Percentiles rank a stretch among this genome's conserved stretches.
phyloP scores from a whole-genome alignment of 2,888 invertebrate genomes.

The Sphaerophoria rueppellii region DNA sequence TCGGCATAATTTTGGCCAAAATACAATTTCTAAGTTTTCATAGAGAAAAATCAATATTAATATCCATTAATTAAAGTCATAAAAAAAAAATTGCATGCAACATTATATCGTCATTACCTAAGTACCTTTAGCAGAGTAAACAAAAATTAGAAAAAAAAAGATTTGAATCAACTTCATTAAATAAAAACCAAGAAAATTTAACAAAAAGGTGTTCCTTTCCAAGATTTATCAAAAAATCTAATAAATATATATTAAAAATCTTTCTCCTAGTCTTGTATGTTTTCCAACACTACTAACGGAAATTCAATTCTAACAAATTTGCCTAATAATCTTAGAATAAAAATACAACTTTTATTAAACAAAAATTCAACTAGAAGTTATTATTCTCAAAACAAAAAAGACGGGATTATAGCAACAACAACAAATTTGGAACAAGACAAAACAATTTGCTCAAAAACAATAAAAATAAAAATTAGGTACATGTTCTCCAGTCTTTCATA shows the following conservation, averaged over 20 bases:
- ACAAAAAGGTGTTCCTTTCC: slow-evolving; percentile 60
- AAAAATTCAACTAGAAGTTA: slow-evolving; percentile 27
- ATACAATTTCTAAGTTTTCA: slow-evolving; percentile 28
- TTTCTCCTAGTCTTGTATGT: slow-evolving; percentile 55
- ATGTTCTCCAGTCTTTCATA: slow-evolving; percentile 61
- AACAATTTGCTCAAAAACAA: slow-evolving; percentile 59
- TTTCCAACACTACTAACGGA: slow-evolving; percentile 58
- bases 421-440: slow-evolving; percentile 41
- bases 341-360: slow-evolving; percentile 24
- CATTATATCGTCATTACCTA: slow-evolving; percentile 73
- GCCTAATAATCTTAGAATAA: slow-evolving; percentile 49
- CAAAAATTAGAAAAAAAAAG: slow-evolving; percentile 44
- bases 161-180: slow-evolving; percentile 59
- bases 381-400: neutral
- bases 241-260: slow-evolving; percentile 4
- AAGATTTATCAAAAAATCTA: slow-evolving; percentile 33
- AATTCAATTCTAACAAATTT: slow-evolving; percentile 58
- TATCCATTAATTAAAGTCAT: slow-evolving; percentile 51
- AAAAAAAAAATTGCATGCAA: slow-evolving; percentile 60
- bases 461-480: slow-evolving; percentile 23
- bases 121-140: slow-evolving; percentile 71
- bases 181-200: slow-evolving; percentile 49
- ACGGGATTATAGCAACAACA: slow-evolving; percentile 28
- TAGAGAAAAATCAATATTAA: slow-evolving; percentile 4
- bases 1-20: slow-evolving; percentile 62